A percentile compares a stretch with the other conserved stretches of the same genome.
phyloP scores from a whole-genome alignment of 2,113 vertebrate species.

The Nannobrachium achirus region DNA sequence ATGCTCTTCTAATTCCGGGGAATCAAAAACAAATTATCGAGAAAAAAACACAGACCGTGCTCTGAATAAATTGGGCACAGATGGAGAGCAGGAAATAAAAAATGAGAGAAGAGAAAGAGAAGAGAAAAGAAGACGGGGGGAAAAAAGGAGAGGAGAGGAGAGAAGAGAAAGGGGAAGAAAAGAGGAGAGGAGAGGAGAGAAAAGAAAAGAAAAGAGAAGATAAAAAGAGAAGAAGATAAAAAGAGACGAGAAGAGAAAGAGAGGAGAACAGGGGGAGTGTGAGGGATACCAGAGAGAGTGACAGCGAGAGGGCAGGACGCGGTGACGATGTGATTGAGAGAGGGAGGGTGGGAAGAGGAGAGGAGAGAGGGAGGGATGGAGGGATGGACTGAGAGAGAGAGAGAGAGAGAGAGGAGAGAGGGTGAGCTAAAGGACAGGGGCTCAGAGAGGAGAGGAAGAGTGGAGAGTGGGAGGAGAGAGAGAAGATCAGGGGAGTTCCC shows the following conservation, averaged over 20 bases:
- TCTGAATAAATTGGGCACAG: conserved; percentile 95
- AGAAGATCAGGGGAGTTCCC: conserved; percentile 79
- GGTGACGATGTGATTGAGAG: conserved; percentile 49
- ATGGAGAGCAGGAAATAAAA: conserved; percentile 85
- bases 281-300: conserved; percentile 49
- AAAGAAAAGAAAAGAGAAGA: background rate
- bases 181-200: conserved; percentile 10
- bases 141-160: conserved; percentile 16
- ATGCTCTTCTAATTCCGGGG: conserved; percentile 94
- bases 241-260: conserved; percentile 39
- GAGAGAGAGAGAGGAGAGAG: conserved; percentile 32
- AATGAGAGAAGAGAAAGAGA: conserved; percentile 32
- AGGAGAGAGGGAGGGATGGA: conserved; percentile 23
- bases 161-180: conserved; percentile 7
- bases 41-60: conserved; percentile 82
- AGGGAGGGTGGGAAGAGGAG: conserved; percentile 44
- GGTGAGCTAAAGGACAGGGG: conserved; percentile 69
- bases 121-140: background rate
- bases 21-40: conserved; percentile 97
- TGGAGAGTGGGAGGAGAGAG: conserved; percentile 68
- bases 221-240: conserved; percentile 54
- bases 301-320: conserved; percentile 52
- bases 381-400: conserved; percentile 13
- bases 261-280: conserved; percentile 17
- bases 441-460: conserved; percentile 71